Conservation (phyloP, 2,113 vertebrate species). For the Egretta garzetta region DNA sequence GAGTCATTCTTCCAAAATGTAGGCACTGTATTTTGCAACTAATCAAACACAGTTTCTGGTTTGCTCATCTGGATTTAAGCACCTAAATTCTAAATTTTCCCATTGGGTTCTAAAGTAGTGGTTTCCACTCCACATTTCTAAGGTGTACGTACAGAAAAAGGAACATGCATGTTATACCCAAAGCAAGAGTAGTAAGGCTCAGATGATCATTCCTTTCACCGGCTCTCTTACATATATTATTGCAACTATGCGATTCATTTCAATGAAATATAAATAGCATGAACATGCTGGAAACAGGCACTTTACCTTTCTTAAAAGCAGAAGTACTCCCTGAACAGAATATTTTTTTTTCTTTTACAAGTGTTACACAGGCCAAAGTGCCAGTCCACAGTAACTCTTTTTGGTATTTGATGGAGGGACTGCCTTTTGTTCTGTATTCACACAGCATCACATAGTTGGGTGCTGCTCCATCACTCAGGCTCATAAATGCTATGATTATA, state of each 20-base stretch:
- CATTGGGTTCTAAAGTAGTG: not conserved
- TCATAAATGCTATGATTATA: not conserved
- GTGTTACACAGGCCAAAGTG: not conserved
- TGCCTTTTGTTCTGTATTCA: not conserved
- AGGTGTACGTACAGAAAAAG: not conserved
- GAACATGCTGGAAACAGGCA: not conserved
- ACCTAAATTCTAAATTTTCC: not conserved
- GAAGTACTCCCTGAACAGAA: not conserved
- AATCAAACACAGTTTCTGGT: not conserved
- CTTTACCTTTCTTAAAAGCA: not conserved
- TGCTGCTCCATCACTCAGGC: not conserved
- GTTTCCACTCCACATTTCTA: not conserved
- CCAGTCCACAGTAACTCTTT: not conserved
- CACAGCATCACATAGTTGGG: not conserved
- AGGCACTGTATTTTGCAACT: not conserved
- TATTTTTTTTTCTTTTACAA: not conserved
- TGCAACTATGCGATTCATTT: not conserved
- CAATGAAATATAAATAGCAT: not conserved
- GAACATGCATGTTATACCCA: not conserved
- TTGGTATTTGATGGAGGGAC: not conserved
- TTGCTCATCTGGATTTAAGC: not conserved
- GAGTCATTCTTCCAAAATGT: not conserved
- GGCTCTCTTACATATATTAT: not conserved
- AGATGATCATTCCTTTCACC: not conserved
- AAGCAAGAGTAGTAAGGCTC: not conserved